Base-by-base conservation (phyloP, 2,113 vertebrate species). In the Etheostoma cragini region DNA sequence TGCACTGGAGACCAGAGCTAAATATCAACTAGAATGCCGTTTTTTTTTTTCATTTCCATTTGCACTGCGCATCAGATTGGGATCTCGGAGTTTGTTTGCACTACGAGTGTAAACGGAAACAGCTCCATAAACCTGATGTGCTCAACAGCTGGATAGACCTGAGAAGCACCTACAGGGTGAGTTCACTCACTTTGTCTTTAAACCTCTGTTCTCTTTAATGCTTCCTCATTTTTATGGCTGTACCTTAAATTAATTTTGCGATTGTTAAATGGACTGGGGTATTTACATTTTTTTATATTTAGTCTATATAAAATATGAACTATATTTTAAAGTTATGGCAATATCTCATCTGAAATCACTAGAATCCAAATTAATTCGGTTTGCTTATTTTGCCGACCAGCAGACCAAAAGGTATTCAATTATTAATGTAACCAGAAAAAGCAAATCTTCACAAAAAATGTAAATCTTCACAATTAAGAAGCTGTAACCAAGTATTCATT, bases 91-190 rank as follows among this genome's bases (percentile, higher is more conserved):
- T 99, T 82, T 99, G 98, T 92, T 92, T 99, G 90, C 96, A 96
- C 53, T 98, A 97, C 2, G 98, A 99, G 74, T 99, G 98, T 90
- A 97, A 95, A 91, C 95, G 98, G 79, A 99, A 99, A 92, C 98
- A 98, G 90, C 94, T 99, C 63, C 80, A 87, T 75, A 98, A 97
- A 90, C 97, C 97, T 1, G 85, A 94, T 30, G 93, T 96, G 33
- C 95, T 99, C 52, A 98, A 96, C 83, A 96, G 95, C 86, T 99
- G 98, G 98, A 98, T 98, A 72, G 98, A 99, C 86, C 96, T 99
- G 82, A 95, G 98, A 89, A 95, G 93, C 72, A 97, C 96, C 0
- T 99, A 99, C 91, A 97, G 93, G 96, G 98, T 98, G 71, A 91
- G 94, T 53, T 72, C 10, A 8, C n/a, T 45, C 24, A 1, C 6